Base-by-base conservation (phyloP, 2,888 invertebrate genomes). In the Drosophila nigricruria region DNA sequence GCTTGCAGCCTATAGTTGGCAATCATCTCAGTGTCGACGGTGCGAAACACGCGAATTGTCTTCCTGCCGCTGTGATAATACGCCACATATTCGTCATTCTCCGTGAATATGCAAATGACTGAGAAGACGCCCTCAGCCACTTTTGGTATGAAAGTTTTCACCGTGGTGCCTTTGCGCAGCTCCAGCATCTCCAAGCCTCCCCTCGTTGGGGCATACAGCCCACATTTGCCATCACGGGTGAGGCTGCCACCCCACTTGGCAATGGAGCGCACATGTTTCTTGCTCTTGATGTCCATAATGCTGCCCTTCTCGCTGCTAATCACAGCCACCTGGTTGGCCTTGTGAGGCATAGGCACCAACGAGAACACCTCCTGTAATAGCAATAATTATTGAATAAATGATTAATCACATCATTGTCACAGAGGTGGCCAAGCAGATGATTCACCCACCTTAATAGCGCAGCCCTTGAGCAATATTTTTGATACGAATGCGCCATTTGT, bases 121-220 rank as follows among this genome's bases (percentile, higher is more conserved):
- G 97, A 98, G 92, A 99, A 99, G 0, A 99, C 99, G 0, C 99
- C 99, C 92, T 99, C 99, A 0, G 99, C 98, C 0, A 99, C 96
- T 91, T 97, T 95, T 8, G 97, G 97, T 76, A 99, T 98, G 77
- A 98, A 96, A 0, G 97, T 98, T 92, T 96, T 96, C 0, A 97
- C 96, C 0, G 97, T 96, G 53, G 96, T 95, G 0, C 99, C 98
- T 87, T 97, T 96, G 90, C 97, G 97, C 72, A 99, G 93, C 91
- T 99, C 99, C 14, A 97, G 94, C 36, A 99, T 95, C 90, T 99
- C 98, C 2, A 99, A 93, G 0, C 99, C 99, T 0, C 99, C 99
- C 58, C 98, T 94, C 42, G 96, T 94, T 0, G 99, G 99, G 0
- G 99, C 98, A 91, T 97, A 98, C 0, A 99, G 94, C 0, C 99